These are phyloP conservation scores for Cydia fagiglandana DNA, from an alignment of 1,140 invertebrate species.

Conservation along the genomic window DNA sequence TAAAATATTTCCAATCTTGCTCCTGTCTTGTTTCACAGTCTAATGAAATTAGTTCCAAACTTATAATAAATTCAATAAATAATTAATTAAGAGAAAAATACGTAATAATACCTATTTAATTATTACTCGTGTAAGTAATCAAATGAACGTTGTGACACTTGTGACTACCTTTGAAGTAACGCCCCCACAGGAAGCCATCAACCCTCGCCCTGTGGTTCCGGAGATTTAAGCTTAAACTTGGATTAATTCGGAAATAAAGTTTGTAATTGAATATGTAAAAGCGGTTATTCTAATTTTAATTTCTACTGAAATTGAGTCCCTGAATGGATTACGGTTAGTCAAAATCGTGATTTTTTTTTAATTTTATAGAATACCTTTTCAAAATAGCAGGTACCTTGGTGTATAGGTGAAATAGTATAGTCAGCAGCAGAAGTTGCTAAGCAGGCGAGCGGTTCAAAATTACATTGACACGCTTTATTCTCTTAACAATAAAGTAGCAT, in stretches of 20 bases:
- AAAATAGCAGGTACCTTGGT: too few relatives aligned
- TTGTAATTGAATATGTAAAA: neutral
- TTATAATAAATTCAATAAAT: too few relatives aligned
- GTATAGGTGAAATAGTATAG: too few relatives aligned
- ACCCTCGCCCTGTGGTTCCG: neutral
- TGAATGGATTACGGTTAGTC: neutral
- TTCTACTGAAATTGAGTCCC: neutral
- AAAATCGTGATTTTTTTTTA: neutral
- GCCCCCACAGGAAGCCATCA: neutral
- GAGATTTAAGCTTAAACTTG: neutral
- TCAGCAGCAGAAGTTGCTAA: too few relatives aligned
- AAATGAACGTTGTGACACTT: neutral
- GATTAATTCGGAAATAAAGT: constrained; percentile 2
- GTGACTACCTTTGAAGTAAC: neutral
- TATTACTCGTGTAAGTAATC: neutral
- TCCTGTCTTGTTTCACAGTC: too few relatives aligned
- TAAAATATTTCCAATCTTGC: too few relatives aligned
- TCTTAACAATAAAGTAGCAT: too few relatives aligned
- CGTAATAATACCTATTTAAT: neutral
- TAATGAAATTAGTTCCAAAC: too few relatives aligned
- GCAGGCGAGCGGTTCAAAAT: too few relatives aligned
- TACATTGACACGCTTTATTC: too few relatives aligned
- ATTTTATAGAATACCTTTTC: neutral
- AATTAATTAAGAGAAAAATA: too few relatives aligned
- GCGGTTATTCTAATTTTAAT: neutral